Conservation (phyloP, 2,797 vertebrate species). For the Falco columbarius region DNA sequence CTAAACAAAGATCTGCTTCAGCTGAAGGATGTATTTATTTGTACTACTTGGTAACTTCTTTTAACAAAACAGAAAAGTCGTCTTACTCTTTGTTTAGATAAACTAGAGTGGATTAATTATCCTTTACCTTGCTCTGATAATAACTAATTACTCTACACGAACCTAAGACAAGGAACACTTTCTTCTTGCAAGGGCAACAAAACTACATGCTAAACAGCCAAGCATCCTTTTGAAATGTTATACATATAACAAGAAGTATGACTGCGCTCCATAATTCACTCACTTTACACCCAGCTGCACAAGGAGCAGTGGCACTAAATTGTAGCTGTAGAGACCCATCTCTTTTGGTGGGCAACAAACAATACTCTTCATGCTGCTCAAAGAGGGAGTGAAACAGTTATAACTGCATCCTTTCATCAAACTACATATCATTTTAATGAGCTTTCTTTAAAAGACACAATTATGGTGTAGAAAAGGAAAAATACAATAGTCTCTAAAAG, state of each 20-base stretch:
- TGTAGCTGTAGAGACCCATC: neutral
- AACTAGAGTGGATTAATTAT: neutral
- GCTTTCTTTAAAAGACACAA: neutral
- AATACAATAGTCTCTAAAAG: accelerated
- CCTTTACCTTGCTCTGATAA: neutral
- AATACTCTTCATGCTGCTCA: neutral
- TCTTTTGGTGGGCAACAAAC: neutral
- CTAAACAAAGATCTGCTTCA: neutral
- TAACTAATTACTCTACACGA: neutral
- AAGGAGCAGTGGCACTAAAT: neutral
- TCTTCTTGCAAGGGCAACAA: neutral
- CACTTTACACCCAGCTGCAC: neutral
- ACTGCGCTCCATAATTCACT: neutral
- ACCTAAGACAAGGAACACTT: neutral
- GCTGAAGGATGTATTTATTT: neutral
- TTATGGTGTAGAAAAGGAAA: accelerated
- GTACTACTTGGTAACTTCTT: neutral
- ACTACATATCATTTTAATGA: neutral
- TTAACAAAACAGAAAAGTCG: neutral
- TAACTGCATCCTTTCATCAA: neutral
- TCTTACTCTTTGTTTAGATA: neutral
- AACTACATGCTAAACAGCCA: neutral
- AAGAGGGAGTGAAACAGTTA: neutral
- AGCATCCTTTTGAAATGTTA: neutral
- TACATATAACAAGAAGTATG: neutral